phyloP scores from a whole-genome alignment of 2,797 vertebrate species.

The Euthynnus affinis region DNA sequence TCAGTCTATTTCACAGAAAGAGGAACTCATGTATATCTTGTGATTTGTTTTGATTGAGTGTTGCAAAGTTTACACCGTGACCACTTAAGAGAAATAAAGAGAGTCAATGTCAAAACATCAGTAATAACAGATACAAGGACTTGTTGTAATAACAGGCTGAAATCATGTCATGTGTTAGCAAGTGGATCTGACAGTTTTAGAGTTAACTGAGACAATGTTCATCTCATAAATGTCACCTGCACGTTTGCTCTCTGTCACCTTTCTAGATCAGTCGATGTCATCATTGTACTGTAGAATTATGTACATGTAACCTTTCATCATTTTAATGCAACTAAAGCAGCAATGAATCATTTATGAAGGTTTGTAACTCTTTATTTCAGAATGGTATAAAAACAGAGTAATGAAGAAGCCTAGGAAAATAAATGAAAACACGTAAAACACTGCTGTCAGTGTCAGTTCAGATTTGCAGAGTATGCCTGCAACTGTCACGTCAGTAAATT shows the following conservation, averaged over 20 bases:
- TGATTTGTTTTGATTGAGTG: constrained; percentile 56
- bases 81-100: constrained; percentile 38
- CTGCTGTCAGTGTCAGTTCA: too few species aligned
- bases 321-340: neutral
- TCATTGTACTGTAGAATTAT: neutral
- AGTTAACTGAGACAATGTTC: neutral
- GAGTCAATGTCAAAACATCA: constrained; percentile 18
- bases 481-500: too few species aligned
- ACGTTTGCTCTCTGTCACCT: neutral
- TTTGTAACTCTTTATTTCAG: neutral
- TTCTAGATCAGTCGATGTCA: neutral
- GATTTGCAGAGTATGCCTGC: too few species aligned
- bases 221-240: neutral
- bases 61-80: constrained; percentile 37
- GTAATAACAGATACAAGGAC: neutral
- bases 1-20: constrained; percentile 58
- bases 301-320: neutral
- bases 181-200: neutral
- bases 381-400: neutral
- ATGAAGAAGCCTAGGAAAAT: too few species aligned
- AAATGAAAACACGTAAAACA: too few species aligned
- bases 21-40: constrained; percentile 56
- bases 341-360: neutral
- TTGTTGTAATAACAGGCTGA: neutral
- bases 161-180: neutral